Evolutionary conservation across 2,797 vertebrate species (phyloP).

Genomic region (Betta splendens): DNA sequence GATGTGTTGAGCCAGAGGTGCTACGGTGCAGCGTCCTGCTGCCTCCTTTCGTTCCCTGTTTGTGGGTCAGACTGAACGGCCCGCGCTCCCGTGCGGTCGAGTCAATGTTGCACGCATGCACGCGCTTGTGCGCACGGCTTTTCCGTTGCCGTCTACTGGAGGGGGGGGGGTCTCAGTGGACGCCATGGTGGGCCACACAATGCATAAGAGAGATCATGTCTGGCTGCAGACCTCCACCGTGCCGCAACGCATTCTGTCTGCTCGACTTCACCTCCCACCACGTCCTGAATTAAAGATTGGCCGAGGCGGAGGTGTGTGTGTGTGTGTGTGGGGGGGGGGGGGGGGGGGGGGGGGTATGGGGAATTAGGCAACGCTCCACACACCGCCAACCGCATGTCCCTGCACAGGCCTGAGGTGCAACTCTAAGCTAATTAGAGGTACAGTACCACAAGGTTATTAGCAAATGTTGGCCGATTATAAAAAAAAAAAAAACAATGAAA

Average conservation of each 20-base stretch:
- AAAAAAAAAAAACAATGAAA: conserved; percentile 34
- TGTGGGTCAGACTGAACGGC: conserved; percentile 40
- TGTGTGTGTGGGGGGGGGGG: no score
- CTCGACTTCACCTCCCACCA: conserved; percentile 68
- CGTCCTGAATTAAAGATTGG: conserved; percentile 67
- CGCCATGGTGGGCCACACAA: conserved; percentile 60
- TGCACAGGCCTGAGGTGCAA: conserved; percentile 30
- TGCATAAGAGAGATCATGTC: conserved; percentile 59
- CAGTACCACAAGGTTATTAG: conserved; percentile 1
- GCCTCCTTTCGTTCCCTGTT: conserved; percentile 21
- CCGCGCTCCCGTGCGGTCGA: conserved; percentile 42
- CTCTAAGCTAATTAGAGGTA: conserved; percentile 13
- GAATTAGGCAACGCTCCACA: conserved; percentile 47
- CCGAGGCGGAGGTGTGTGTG: no score
- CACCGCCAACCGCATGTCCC: conserved; percentile 27
- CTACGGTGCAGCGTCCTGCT: conserved; percentile 9
- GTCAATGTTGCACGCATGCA: conserved; percentile 48
- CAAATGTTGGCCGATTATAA: background rate
- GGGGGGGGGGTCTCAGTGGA: conserved; percentile 51
- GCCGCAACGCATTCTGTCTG: conserved; percentile 11
- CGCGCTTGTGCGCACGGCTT: conserved; percentile 36
- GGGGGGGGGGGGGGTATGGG: no score
- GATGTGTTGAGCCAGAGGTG: conserved; percentile 5
- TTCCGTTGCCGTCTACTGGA: conserved; percentile 37
- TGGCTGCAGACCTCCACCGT: conserved; percentile 23